Evolutionary conservation across 2,888 invertebrate species (phyloP), one percentile per base, ranked within the genome.

Genomic region (Lymantria dispar): DNA sequence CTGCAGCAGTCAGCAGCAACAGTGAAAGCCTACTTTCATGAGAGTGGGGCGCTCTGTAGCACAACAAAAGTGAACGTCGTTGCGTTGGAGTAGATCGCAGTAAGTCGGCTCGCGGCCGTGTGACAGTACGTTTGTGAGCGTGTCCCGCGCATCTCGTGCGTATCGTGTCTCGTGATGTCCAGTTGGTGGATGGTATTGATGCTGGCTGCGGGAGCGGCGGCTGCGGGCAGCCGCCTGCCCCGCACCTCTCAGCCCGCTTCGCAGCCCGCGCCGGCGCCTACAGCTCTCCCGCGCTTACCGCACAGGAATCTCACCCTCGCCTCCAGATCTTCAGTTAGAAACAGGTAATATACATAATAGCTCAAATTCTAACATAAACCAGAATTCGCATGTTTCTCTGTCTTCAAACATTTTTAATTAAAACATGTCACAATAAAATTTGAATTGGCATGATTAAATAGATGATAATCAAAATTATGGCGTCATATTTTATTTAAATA

Each of bases 221-320:
- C 88, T 70, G 87, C 84, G 64, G 88, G 85, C 57, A 78, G 83
- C 62, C 85, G 88, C 71, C 71, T 85, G 77, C 87, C 88, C 68
- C 82, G 87, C 61, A 87, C 86, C 70, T 87, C 83, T 64, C 81
- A 76, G 72, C 78, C 83, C 68, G 80, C 78, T 64, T 77, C 93
- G 68, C 81, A 92, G 61, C 86, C 93, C 43, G 79, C 94, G 62
- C 92, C 94, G 74, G 92, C 94, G 63, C 93, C 83, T 85, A 63
- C 94, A 47, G 85, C 94, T 59, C 91, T 93, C 62, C 93, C 85
- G 87, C 78, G 83, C 30, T 78, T 86, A 45, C 87, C 85, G 53
- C 85, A 78, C 58, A 83, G 89, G 78, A 89, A 90, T 66, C 81
- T 87, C 67, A 88, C 90, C 71, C 87, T 90, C 50, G 81, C 91